Conservation (phyloP, 2,888 invertebrate species). For the Abrostola tripartita region DNA sequence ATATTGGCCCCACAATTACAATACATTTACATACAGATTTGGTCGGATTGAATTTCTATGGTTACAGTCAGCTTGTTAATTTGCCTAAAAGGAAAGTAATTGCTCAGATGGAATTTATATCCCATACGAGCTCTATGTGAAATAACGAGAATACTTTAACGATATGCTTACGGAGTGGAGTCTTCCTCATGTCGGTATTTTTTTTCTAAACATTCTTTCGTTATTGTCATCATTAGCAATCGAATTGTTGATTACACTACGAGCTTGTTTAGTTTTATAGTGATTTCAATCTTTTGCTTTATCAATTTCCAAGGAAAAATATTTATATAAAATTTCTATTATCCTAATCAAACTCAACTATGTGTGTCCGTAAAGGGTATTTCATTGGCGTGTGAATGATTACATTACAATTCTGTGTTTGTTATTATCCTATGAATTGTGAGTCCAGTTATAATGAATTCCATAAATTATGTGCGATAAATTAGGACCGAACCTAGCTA, state of each 20-base stretch:
- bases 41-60: conserved; percentile 82
- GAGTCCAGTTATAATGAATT: conserved; percentile 39
- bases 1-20: conserved; percentile 83
- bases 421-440: conserved; percentile 21
- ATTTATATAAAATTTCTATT: conserved; percentile 35
- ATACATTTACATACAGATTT: conserved; percentile 86
- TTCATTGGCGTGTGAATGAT: conserved; percentile 34
- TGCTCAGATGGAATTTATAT: conserved; percentile 75
- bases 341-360: conserved; percentile 34
- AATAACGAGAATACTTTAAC: conserved; percentile 48
- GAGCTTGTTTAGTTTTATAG: conserved; percentile 18
- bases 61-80: conserved; percentile 81
- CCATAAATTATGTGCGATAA: conserved; percentile 41
- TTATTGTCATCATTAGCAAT: conserved; percentile 32
- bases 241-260: conserved; percentile 10
- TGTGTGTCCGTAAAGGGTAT: conserved; percentile 33
- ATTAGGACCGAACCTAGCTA: conserved; percentile 13
- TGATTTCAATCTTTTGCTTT: conserved; percentile 21
- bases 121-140: conserved; percentile 58
- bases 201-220: conserved; percentile 10
- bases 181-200: conserved; percentile 21
- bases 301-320: conserved; percentile 24
- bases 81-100: conserved; percentile 86
- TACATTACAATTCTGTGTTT: conserved; percentile 23
- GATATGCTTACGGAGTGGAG: conserved; percentile 28